phyloP scores from a whole-genome alignment of 2,888 invertebrate species.

The Meteorus colon region DNA sequence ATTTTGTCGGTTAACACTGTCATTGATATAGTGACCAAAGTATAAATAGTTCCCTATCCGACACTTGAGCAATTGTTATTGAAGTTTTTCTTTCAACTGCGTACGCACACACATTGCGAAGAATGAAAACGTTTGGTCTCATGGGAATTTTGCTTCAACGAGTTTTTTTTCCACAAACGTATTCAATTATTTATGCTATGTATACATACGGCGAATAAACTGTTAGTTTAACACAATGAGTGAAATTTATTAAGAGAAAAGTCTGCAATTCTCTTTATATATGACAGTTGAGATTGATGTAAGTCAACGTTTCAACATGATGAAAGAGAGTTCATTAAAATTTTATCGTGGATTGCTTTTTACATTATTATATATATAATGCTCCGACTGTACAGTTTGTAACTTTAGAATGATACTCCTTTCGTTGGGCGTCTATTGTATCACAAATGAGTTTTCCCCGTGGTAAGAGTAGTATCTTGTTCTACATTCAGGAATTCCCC shows the following conservation, averaged over 20 bases:
- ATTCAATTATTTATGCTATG: not conserved
- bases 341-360: conserved; percentile 43
- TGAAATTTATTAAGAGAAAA: not conserved
- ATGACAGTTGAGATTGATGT: not conserved
- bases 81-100: not conserved
- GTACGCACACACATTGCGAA: not conserved
- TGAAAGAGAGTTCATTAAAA: conserved; percentile 43
- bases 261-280: not conserved
- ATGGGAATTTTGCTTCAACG: not conserved
- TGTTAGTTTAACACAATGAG: not conserved
- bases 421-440: conserved; percentile 14
- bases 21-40: conserved; percentile 23
- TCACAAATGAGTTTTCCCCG: conserved; percentile 26
- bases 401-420: not conserved
- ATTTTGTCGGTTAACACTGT: conserved; percentile 41
- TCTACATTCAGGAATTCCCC: not conserved
- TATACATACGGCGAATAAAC: not conserved
- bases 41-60: not conserved
- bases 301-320: conserved; percentile 27
- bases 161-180: not conserved
- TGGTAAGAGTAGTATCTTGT: not conserved
- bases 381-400: conserved; percentile 25
- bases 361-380: conserved; percentile 28
- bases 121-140: not conserved
- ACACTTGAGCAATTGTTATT: conserved; percentile 7